Percentiles rank a stretch among this genome's conserved stretches.
Evolutionary conservation across 2,113 vertebrate species (phyloP).

Genomic region (Orycteropus afer): DNA sequence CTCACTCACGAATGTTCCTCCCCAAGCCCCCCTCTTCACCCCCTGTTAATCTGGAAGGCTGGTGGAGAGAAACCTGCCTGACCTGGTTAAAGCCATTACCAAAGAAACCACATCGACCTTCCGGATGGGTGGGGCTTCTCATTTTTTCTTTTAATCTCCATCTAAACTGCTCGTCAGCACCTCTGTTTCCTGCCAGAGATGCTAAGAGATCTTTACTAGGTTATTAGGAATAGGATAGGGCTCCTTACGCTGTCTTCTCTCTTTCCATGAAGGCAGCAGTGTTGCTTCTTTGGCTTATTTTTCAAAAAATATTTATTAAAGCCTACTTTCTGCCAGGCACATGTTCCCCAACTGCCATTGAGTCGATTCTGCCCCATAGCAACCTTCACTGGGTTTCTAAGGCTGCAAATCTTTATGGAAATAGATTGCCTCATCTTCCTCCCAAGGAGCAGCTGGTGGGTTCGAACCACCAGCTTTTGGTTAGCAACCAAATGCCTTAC

Average conservation of each 20-base stretch:
- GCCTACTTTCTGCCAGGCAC: neutral
- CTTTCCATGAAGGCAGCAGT: neutral
- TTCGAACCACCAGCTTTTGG: no score
- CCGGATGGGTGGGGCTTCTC: slow-evolving; percentile 40
- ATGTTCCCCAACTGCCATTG: neutral
- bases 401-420: no score
- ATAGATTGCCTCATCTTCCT: no score
- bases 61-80: neutral
- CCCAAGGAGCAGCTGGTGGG: no score
- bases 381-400: no score
- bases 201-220: neutral
- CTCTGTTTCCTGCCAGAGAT: slow-evolving; percentile 51
- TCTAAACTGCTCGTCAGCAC: slow-evolving; percentile 60
- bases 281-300: neutral
- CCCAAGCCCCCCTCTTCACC: neutral
- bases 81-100: slow-evolving; percentile 31
- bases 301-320: neutral
- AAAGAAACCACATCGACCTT: slow-evolving; percentile 55
- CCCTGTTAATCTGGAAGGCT: neutral
- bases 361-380: no score
- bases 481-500: no score
- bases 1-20: neutral
- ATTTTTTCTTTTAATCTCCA: slow-evolving; percentile 30
- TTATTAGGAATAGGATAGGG: neutral
- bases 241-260: neutral